A percentile compares a stretch with the other conserved stretches of the same genome.
Evolutionary conservation across 2,113 vertebrate genomes (phyloP).

Genomic region (Limanda limanda): DNA sequence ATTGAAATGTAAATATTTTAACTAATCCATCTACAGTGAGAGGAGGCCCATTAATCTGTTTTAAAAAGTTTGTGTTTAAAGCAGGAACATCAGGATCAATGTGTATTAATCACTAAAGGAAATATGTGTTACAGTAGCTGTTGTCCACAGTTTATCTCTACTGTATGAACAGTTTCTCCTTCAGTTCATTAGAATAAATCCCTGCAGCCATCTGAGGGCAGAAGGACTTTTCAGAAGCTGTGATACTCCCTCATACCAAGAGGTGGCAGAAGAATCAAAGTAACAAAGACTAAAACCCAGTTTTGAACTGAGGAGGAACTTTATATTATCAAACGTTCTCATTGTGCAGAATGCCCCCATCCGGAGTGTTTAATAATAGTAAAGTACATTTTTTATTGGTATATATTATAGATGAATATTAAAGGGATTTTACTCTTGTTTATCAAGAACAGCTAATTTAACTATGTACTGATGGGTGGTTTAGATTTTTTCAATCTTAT

Average conservation of each 20-base stretch:
- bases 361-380: background rate
- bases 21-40: no score
- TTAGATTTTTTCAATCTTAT: no score
- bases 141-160: background rate
- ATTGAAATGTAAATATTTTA: no score
- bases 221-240: background rate
- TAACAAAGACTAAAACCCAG: background rate
- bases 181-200: no score
- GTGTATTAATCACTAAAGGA: background rate
- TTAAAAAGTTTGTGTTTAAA: no score
- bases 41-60: no score
- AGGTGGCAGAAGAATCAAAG: conserved; percentile 4
- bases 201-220: no score
- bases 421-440: background rate
- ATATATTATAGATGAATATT: background rate
- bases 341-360: background rate
- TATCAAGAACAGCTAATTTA: background rate
- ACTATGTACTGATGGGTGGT: background rate
- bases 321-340: background rate
- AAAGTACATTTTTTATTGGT: background rate
- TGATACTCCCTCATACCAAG: background rate
- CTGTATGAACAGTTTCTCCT: background rate
- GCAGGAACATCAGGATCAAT: no score
- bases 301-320: background rate
- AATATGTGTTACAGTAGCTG: background rate